Base-by-base conservation (phyloP, 2,113 vertebrate species). In the Nothobranchius kuhntae region DNA sequence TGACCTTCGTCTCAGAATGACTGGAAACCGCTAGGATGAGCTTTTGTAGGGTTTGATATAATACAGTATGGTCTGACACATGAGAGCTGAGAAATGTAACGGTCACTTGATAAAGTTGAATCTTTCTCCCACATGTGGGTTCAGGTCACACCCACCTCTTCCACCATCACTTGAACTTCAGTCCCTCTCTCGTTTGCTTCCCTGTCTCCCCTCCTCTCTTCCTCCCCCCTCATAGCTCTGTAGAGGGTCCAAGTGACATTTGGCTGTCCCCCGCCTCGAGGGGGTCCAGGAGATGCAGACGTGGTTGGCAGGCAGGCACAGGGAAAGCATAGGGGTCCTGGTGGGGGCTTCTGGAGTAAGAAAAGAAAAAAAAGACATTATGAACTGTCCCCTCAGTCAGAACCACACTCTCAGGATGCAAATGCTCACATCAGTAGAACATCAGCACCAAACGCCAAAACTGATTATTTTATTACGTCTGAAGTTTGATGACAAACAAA, bases 241-340 rank as follows among this genome's bases (percentile, higher is more conserved):
- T 91, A 89, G 82, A 86, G 82, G 80, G 76, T 91, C 87, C 89
- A 91, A 81, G 78, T 89, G 89, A 89, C 89, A 91, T 91, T 90
- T 89, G 89, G 83, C 87, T 78, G 81, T 87, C 83, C 77, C 50
- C 70, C 74, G 78, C 86, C 86, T 88, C 82, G 52, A 85, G 89
- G 86, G 87, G 83, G 73, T 85, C 83, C 86, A 78, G 83, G 87
- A 90, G 87, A 89, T 87, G 86, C 87, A 88, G 87, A 84, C 86
- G 66, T 86, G 88, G 82, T 89, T 88, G 89, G 87, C 89, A 88
- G 82, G 77, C 78, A 2, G 78, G 83, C 87, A 88, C 83, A 91
- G 83, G 78, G 83, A 88, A 51, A 65, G 82, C 83, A 82, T 86
- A 77, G 76, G 86, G 87, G 87, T 88, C 86, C 87, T 88, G 82